These are phyloP conservation scores for Merodon equestris DNA, from an alignment of 2,888 invertebrate genomes.

Conservation along the genomic window DNA sequence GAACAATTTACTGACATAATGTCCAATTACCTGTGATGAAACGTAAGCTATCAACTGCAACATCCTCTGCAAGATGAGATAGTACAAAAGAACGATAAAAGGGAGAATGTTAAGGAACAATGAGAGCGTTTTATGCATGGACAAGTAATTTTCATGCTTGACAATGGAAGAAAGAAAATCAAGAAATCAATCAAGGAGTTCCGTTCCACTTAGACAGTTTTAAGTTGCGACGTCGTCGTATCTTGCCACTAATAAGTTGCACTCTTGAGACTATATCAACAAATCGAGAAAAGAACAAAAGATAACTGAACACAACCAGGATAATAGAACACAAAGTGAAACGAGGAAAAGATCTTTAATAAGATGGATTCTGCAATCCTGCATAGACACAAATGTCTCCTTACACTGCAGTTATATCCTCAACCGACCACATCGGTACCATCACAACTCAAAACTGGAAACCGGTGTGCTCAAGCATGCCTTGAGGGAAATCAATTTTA, in stretches of 20 bases:
- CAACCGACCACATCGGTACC: slow-evolving; percentile 5
- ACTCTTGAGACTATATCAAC: slow-evolving; percentile 48
- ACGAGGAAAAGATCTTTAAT: slow-evolving; percentile 10
- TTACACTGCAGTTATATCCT: background rate
- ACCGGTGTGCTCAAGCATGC: slow-evolving; percentile 34
- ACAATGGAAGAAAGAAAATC: no score
- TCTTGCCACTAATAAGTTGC: slow-evolving; percentile 31
- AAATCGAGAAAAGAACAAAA: slow-evolving; percentile 48
- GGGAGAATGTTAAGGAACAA: no score
- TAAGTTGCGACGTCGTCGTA: no score
- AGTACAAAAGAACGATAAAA: no score
- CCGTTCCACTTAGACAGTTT: no score
- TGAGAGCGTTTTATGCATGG: no score
- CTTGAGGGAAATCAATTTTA: slow-evolving; percentile 67
- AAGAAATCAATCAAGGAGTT: no score
- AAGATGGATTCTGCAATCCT: background rate
- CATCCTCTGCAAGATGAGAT: no score
- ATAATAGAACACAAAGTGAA: slow-evolving; percentile 48
- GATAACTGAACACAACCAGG: slow-evolving; percentile 50
- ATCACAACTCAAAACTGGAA: background rate
- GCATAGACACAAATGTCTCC: slow-evolving; percentile 5
- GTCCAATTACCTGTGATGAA: no score
- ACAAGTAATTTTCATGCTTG: slow-evolving; percentile 1
- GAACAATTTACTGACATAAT: no score
- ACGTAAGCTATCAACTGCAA: background rate